Evolutionary conservation across 2,113 vertebrate species (phyloP).

Genomic region (Neotoma lepida): DNA sequence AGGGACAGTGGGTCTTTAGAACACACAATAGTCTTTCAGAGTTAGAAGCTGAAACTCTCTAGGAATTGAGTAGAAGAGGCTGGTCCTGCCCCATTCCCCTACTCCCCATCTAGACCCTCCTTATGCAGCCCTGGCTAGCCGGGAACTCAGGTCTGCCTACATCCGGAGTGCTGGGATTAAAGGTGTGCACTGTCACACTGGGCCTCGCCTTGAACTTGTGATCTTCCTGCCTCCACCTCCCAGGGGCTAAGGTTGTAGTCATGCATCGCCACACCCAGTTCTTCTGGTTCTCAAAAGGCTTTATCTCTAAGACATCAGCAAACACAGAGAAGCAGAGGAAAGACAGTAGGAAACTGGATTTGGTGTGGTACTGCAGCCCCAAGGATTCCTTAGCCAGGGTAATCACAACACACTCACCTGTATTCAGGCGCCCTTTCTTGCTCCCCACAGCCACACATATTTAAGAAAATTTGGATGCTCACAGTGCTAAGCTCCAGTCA

Average conservation of each 20-base stretch:
- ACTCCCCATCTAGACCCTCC: background rate
- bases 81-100: background rate
- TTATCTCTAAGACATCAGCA: background rate
- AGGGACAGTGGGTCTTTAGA: background rate
- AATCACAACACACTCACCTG: background rate
- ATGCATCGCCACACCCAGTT: background rate
- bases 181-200: background rate
- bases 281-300: background rate
- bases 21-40: background rate
- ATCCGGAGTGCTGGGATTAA: background rate
- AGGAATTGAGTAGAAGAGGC: background rate
- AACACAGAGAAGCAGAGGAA: background rate
- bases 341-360: background rate
- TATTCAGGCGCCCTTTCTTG: background rate
- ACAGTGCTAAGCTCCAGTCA: rapidly evolving
- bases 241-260: background rate
- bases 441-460: background rate
- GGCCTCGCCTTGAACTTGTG: background rate
- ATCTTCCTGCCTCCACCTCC: background rate
- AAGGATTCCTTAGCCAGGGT: background rate
- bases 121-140: background rate
- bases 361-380: background rate
- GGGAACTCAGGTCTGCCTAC: background rate
- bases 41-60: background rate
- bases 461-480: background rate